A percentile compares a stretch with the other conserved stretches of the same genome.
Conservation (phyloP, 2,113 vertebrate genomes). For the Microtus richardsoni region DNA sequence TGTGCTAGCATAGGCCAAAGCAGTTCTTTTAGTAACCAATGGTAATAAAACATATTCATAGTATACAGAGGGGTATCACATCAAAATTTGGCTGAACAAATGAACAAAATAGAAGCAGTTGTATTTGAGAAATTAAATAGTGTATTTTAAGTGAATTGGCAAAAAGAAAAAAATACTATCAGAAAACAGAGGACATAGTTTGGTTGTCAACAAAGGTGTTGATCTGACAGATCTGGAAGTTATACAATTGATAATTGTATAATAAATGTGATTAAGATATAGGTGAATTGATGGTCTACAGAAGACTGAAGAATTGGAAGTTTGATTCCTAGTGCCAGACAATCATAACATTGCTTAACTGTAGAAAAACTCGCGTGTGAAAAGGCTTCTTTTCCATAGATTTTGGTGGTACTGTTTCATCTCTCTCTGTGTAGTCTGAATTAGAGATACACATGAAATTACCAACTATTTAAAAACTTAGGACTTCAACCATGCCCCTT, state of each 20-base stretch:
- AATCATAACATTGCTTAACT: neutral
- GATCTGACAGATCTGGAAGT: neutral
- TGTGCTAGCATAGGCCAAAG: too few relatives aligned
- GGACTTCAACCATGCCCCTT: neutral
- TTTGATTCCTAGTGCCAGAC: neutral
- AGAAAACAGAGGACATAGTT: neutral
- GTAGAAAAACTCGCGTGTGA: neutral
- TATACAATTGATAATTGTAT: neutral
- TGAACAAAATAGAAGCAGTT: neutral
- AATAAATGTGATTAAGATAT: neutral
- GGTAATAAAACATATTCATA: too few relatives aligned
- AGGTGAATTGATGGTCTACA: neutral
- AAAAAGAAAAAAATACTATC: neutral
- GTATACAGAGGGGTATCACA: too few relatives aligned
- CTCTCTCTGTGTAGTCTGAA: neutral
- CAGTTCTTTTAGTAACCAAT: too few relatives aligned
- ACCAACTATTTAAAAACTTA: neutral
- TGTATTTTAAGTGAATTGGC: neutral
- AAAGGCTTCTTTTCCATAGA: neutral
- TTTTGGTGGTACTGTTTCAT: neutral
- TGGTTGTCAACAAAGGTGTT: neutral
- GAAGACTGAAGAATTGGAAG: neutral
- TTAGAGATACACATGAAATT: neutral
- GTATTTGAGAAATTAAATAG: neutral
- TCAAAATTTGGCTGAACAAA: too few relatives aligned